Conservation (phyloP, 35 echinoderm and acorn worm genomes). For the Apostichopus japonicus region DNA sequence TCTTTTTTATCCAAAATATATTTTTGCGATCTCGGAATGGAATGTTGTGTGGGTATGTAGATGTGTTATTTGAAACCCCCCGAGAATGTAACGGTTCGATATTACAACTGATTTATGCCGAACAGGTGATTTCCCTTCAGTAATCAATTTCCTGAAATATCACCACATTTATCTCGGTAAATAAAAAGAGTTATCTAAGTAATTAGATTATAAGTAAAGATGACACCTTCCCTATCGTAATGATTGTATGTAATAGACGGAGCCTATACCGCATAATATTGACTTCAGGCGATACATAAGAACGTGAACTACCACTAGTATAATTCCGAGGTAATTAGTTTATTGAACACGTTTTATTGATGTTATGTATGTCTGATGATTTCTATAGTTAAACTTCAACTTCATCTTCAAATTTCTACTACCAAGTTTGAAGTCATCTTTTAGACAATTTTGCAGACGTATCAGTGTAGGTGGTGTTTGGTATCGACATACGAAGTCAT, state of each 20-base stretch:
- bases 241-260: background rate
- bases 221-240: background rate
- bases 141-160: slow-evolving; percentile 14
- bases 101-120: background rate
- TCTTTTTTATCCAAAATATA: background rate
- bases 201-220: background rate
- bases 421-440: no score
- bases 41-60: background rate
- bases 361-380: background rate
- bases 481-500: no score
- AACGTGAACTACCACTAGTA: background rate
- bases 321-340: background rate
- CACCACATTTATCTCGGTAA: background rate
- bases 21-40: background rate
- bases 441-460: no score
- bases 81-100: background rate
- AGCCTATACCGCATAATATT: background rate
- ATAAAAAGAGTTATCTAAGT: background rate
- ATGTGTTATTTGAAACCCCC: background rate
- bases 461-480: no score
- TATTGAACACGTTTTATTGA: background rate
- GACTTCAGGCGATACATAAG: background rate
- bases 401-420: no score
- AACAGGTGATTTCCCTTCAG: background rate
- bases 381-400: no score